These are phyloP conservation scores for Andricus grossulariae DNA, from an alignment of 1,140 invertebrate species.

Conservation along the genomic window DNA sequence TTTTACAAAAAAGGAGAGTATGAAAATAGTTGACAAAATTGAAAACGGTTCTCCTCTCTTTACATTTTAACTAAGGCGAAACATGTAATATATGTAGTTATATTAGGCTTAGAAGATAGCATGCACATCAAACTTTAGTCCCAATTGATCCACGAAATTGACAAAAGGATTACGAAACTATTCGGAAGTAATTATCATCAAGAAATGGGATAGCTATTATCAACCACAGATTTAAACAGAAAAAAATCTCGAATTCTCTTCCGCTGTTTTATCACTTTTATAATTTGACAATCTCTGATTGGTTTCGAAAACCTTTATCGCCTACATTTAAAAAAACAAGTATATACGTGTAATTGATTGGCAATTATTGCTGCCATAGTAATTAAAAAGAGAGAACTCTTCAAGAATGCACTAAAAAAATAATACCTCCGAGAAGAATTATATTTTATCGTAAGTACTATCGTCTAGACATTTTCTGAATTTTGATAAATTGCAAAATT, in stretches of 20 bases:
- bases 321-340: no score
- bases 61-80: background rate
- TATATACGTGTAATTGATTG: background rate
- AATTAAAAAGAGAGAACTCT: background rate
- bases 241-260: no score
- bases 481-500: background rate
- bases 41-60: background rate
- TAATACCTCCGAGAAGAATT: background rate
- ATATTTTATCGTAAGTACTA: background rate
- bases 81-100: conserved; percentile 18
- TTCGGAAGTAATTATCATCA: no score
- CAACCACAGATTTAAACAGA: background rate
- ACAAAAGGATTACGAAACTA: background rate
- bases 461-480: no score
- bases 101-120: conserved; percentile 1
- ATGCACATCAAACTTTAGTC: conserved; percentile 4
- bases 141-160: background rate
- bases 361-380: background rate
- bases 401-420: background rate
- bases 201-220: background rate
- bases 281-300: background rate
- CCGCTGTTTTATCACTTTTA: no score
- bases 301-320: background rate
- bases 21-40: no score
- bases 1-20: background rate